Evolutionary conservation across 2,888 invertebrate genomes (phyloP).

Genomic region (Xestia ashworthii): DNA sequence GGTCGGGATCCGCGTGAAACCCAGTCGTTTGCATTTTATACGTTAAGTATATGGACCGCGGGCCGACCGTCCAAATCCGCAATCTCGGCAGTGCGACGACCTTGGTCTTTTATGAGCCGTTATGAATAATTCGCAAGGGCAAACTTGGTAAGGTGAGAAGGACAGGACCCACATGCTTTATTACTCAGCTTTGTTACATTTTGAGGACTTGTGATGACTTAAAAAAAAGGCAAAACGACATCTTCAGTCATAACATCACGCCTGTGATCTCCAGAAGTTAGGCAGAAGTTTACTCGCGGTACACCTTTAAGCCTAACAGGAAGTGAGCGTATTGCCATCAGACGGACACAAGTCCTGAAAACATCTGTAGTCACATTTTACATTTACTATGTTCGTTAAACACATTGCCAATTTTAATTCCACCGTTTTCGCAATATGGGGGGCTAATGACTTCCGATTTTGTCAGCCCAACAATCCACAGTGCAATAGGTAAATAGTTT

Average conservation of each 20-base stretch:
- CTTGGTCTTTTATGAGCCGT: constrained; percentile 83
- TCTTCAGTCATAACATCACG: not conserved
- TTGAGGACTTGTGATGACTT: constrained; percentile 30
- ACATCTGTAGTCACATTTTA: not conserved
- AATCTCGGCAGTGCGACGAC: constrained; percentile 87
- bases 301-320: not conserved
- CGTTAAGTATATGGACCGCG: constrained; percentile 66
- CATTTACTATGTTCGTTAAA: not conserved
- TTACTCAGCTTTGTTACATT: constrained; percentile 50
- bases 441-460: constrained; percentile 58
- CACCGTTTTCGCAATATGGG: constrained; percentile 35
- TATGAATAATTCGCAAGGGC: constrained; percentile 83
- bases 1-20: constrained; percentile 83
- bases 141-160: constrained; percentile 68
- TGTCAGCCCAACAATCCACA: constrained; percentile 44
- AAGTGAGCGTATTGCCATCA: not conserved
- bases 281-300: not conserved
- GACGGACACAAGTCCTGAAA: not conserved
- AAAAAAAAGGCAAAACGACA: constrained; percentile 7
- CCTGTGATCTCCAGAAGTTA: not conserved
- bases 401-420: constrained; percentile 30
- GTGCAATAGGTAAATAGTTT: constrained; percentile 51
- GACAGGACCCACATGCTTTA: constrained; percentile 58
- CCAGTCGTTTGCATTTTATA: constrained; percentile 81
- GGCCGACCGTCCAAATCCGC: constrained; percentile 79